phyloP scores from a whole-genome alignment of 1,140 invertebrate species.

The Zelostemma sp. region DNA sequence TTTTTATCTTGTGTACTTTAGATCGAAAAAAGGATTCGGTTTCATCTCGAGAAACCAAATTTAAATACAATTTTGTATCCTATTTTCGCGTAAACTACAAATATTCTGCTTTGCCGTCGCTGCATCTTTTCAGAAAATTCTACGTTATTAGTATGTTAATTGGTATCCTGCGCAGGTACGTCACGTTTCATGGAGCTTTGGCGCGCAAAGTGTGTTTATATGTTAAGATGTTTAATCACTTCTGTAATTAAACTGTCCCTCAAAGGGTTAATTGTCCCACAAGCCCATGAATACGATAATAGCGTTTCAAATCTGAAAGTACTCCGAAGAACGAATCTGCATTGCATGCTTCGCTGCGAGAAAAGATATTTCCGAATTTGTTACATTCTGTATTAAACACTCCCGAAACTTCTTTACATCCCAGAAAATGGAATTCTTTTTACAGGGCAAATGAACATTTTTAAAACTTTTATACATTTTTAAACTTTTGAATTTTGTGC shows the following conservation, averaged over 20 bases:
- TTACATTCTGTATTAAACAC: neutral
- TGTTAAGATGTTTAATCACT: slow-evolving; percentile 71
- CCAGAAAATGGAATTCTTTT: too few species aligned
- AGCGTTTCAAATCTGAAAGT: slow-evolving; percentile 54
- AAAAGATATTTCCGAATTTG: neutral
- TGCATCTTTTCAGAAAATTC: slow-evolving; percentile 41
- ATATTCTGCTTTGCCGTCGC: slow-evolving; percentile 33
- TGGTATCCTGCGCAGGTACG: slow-evolving; percentile 51
- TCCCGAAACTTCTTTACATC: too few species aligned
- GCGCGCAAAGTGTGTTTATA: slow-evolving; percentile 62
- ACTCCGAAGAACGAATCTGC: slow-evolving; percentile 51
- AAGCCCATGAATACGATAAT: slow-evolving; percentile 70
- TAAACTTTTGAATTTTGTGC: too few species aligned
- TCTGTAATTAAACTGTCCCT: slow-evolving; percentile 71
- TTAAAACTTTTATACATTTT: too few species aligned
- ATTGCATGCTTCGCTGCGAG: slow-evolving; percentile 6
- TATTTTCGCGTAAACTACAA: slow-evolving; percentile 20
- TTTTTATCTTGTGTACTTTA: too few species aligned
- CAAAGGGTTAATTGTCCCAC: slow-evolving; percentile 71
- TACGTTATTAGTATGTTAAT: slow-evolving; percentile 56
- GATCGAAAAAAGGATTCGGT: too few species aligned
- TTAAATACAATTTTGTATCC: neutral
- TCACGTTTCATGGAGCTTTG: slow-evolving; percentile 48
- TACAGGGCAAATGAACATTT: too few species aligned
- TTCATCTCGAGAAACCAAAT: neutral